A percentile compares a stretch with the other conserved stretches of the same genome.
phyloP scores from a whole-genome alignment of 2,113 vertebrate genomes.

The Heterocephalus glaber region DNA sequence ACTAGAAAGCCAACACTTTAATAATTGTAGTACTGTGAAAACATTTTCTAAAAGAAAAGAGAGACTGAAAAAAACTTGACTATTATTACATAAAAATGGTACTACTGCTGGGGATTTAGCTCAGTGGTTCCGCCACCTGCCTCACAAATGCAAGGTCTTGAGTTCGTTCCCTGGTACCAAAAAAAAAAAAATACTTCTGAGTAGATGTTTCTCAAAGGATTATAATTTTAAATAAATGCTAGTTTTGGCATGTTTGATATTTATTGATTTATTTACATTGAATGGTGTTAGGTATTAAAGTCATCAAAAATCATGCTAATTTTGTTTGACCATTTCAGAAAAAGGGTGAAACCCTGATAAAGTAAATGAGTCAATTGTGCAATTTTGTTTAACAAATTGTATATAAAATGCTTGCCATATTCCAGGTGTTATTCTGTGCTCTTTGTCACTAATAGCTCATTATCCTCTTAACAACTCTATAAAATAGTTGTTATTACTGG shows the following conservation, averaged over 20 bases:
- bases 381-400: not conserved
- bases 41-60: slow-evolving; percentile 2
- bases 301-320: not conserved
- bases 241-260: not conserved
- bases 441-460: not conserved
- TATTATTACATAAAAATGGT: not conserved
- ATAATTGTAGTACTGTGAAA: not conserved
- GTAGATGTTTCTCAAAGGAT: not conserved
- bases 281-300: not conserved
- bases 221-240: not conserved
- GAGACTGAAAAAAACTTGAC: not conserved
- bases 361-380: not conserved
- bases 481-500: not conserved
- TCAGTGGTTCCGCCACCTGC: no score
- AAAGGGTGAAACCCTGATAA: not conserved
- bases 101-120: no score
- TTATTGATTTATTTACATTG: not conserved
- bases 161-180: no score
- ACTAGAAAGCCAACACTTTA: not conserved
- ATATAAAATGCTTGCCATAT: not conserved
- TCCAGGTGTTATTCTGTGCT: not conserved
- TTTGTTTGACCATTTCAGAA: not conserved
- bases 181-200: not conserved
- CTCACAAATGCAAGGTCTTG: no score
- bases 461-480: not conserved